Base-by-base conservation (phyloP, 1,140 invertebrate species). In the Drosophila melanogaster region DNA sequence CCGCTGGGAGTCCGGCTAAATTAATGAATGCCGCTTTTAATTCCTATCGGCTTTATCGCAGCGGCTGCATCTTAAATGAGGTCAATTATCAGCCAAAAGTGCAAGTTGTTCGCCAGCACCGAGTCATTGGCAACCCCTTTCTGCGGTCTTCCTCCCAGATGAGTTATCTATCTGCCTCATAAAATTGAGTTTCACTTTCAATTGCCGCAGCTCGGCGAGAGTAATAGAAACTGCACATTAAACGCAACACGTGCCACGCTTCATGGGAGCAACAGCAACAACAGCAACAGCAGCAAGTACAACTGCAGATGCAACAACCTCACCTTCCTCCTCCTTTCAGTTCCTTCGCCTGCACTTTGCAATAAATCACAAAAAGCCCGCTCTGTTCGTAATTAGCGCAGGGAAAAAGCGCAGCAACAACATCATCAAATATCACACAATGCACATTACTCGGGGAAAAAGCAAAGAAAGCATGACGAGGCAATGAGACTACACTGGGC, bases 141-240 rank as follows among this genome's bases (percentile, higher is more conserved):
- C 56, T 24, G 38, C 37, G 66, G 33, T 53, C 58, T 69, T 38
- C 47, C 37, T 49, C 19, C 38, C 26, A 19, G 44, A 46, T 65
- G 70, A 43, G 30, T 47, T 50, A 59, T 67, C 61, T 69, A 73
- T 56, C 57, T 55, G 38, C 55, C 71, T 89, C 83, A 89, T 79
- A 87, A 84, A 84, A 55, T 41, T 73, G 69, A 89, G 84, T 87
- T 87, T 87, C 83, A 87, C 83, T 87, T 87, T 87, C 83, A 73
- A 75, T 79, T 67, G 81, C 67, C 57, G 53, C 47, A 56, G 56
- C 60, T 40, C 44, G 77, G 81, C 78, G 78, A 87, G 81, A 89
- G 83, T 87, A 87, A 89, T 89, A 87, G 83, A 87, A 87, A 87
- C 84, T 87, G 83, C 84, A 87, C 84, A 89, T 87, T 89, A 87